Evolutionary conservation across 2,113 vertebrate species (phyloP), one percentile per base, ranked within the genome.

Genomic region (Phaethornis superciliosus): DNA sequence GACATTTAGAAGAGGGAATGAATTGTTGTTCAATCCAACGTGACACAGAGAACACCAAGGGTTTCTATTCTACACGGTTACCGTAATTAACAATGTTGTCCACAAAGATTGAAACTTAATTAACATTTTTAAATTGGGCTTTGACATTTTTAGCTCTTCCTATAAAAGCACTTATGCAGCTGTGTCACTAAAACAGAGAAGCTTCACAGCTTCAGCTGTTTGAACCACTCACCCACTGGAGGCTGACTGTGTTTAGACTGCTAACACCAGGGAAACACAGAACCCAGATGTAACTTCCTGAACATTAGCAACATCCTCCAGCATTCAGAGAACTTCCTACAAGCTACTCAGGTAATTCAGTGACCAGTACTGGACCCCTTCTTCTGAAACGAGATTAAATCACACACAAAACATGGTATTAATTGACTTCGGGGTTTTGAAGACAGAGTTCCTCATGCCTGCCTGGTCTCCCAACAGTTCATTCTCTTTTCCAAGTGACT

Each of bases 101-200:
- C 85, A 85, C 63, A 90, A 97, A 94, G 94, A 80, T 9, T 91
- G 92, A 71, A 94, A 78, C 78, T 90, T 93, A 96, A 95, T 93
- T 94, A 95, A 81, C 94, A 92, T 94, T 94, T 97, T 78, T 20
- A 94, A 96, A 96, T 88, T 92, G 46, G 78, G 62, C 70, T 94
- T 94, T 95, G 95, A 84, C 63, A 81, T 93, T 92, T 91, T 91
- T 75, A 93, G 69, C 77, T 92, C 49, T 78, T 84, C 62, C 76
- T 88, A 77, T 63, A 83, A 92, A 92, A 89, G 37, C 55, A 24
- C 58, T 83, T 32, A 52, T 49, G 81, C 42, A 88, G 89, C 94
- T 86, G 63, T 70, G 85, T 20, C 33, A 44, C 69, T 91, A 72
- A 82, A 88, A 44, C 74, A 64, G 63, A 35, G 69, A 46, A 59